Percentiles rank a stretch among this genome's conserved stretches.
Conservation (phyloP, 2,888 invertebrate species). For the Acronicta alni region DNA sequence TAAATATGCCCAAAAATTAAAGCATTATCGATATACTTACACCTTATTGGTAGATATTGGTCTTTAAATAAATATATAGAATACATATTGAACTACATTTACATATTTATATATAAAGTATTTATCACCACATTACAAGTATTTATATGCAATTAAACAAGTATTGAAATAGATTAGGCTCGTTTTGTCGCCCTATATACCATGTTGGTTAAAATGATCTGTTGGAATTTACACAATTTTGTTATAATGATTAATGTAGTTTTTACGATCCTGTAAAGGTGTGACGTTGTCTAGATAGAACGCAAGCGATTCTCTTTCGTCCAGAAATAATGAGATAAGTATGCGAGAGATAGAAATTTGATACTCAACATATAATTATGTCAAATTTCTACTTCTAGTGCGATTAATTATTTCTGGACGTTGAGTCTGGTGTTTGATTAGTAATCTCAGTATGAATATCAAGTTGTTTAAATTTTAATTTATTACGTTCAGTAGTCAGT, state of each 20-base stretch:
- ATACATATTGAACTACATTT: slow-evolving; percentile 28
- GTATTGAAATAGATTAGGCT: slow-evolving; percentile 42
- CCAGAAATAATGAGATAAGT: not conserved
- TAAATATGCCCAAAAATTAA: slow-evolving; percentile 16
- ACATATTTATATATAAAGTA: slow-evolving; percentile 30
- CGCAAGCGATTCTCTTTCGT: not conserved
- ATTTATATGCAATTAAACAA: slow-evolving; percentile 34
- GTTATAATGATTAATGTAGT: slow-evolving; percentile 31
- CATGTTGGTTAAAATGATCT: slow-evolving; percentile 22
- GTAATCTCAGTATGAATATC: slow-evolving; percentile 16
- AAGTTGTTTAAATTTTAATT: not conserved
- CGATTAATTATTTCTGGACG: not conserved
- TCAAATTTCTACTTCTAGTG: too few species aligned
- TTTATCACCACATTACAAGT: slow-evolving; percentile 33
- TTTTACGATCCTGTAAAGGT: slow-evolving; percentile 31
- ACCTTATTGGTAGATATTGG: slow-evolving; percentile 36
- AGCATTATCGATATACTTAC: slow-evolving; percentile 23
- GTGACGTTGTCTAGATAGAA: slow-evolving; percentile 5
- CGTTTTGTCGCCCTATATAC: slow-evolving; percentile 27
- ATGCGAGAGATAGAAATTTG: too few species aligned
- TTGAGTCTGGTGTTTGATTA: not conserved
- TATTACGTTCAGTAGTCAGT: slow-evolving; percentile 5
- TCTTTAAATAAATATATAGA: slow-evolving; percentile 36
- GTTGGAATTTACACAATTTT: slow-evolving; percentile 28
- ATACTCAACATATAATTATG: too few species aligned